Evolutionary conservation across 2,113 vertebrate species (phyloP).

Genomic region (Lagopus muta): DNA sequence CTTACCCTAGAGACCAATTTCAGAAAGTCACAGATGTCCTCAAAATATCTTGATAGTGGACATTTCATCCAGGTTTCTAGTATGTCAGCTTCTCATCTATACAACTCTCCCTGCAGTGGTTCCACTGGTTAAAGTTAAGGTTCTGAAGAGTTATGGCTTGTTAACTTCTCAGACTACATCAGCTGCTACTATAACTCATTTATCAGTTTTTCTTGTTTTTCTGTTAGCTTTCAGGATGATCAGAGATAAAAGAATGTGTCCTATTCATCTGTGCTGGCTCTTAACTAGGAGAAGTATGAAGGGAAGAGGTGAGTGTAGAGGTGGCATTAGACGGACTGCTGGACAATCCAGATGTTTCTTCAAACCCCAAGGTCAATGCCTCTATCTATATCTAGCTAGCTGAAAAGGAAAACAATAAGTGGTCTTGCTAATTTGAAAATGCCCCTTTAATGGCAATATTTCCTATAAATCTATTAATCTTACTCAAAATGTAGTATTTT

Average conservation of each 20-base stretch:
- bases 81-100: fast-evolving
- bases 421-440: background rate
- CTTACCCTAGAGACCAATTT: background rate
- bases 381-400: background rate
- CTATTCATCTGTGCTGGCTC: background rate
- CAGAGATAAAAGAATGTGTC: background rate
- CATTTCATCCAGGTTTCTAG: background rate
- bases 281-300: background rate
- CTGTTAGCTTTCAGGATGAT: background rate
- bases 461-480: background rate
- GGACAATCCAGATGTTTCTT: background rate
- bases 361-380: background rate
- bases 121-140: background rate
- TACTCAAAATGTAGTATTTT: background rate
- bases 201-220: background rate
- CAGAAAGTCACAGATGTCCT: background rate
- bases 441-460: background rate
- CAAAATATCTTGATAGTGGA: background rate
- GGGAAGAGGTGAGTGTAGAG: background rate
- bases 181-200: background rate
- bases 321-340: fast-evolving
- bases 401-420: background rate
- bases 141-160: background rate
- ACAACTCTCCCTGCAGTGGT: background rate
- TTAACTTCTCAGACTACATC: background rate